Percentiles rank a stretch among this genome's conserved stretches.
phyloP scores from a whole-genome alignment of 2,888 invertebrate genomes.

The Cephus sareptanus region DNA sequence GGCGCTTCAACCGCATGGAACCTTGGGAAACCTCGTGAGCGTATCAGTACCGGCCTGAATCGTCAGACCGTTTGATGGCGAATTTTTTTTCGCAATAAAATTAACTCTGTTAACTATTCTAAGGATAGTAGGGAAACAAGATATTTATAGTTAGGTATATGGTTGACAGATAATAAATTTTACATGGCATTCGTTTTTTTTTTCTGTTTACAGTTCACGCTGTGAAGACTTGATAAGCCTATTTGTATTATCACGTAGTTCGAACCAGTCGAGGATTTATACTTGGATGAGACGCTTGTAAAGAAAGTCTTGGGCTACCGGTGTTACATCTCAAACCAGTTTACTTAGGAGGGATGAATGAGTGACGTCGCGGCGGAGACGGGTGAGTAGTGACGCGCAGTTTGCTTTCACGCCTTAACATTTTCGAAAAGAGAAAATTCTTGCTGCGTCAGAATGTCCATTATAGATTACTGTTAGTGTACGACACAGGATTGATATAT shows the following conservation, averaged over 20 bases:
- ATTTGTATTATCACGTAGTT: background rate
- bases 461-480: background rate
- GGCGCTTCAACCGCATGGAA: background rate
- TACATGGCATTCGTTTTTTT: background rate
- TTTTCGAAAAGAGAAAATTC: background rate
- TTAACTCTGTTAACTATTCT: background rate
- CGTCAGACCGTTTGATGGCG: background rate
- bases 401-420: background rate
- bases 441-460: background rate
- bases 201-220: background rate
- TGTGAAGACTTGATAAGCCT: background rate
- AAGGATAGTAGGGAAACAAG: background rate
- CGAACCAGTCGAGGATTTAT: background rate
- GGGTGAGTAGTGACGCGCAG: background rate
- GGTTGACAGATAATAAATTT: background rate
- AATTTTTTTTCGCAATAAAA: background rate
- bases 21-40: background rate
- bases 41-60: background rate
- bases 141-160: background rate
- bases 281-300: background rate
- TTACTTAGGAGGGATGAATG: conserved; percentile 12
- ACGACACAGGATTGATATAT: background rate
- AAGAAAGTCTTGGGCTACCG: conserved; percentile 16
- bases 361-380: background rate
- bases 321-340: conserved; percentile 20